A percentile compares a stretch with the other conserved stretches of the same genome.
These are phyloP conservation scores for Cryptoblepharus egeriae DNA, from an alignment of 2,797 vertebrate species.

Conservation along the genomic window DNA sequence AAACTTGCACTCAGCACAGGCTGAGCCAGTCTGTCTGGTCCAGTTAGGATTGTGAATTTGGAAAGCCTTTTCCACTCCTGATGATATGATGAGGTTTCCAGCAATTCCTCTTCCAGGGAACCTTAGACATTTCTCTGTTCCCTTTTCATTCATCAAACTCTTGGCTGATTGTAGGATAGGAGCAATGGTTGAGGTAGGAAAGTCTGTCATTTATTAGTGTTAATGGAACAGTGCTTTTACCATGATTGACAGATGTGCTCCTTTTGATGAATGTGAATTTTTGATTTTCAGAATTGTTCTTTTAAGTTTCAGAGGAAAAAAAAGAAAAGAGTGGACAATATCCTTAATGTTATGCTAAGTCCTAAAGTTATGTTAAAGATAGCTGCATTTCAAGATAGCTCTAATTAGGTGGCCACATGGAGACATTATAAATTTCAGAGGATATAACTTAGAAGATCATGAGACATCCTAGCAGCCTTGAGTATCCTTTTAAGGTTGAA, in stretches of 20 bases:
- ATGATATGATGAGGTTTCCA: neutral
- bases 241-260: neutral
- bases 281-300: neutral
- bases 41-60: neutral
- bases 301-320: neutral
- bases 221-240: neutral
- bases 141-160: too few relatives aligned
- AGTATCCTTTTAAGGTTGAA: too few relatives aligned
- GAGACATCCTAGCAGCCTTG: too few relatives aligned
- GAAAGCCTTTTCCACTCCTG: neutral
- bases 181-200: too few relatives aligned
- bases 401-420: neutral
- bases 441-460: neutral
- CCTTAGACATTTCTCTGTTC: too few relatives aligned
- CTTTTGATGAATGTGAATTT: neutral
- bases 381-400: neutral
- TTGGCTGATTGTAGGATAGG: too few relatives aligned
- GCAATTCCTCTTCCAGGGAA: too few relatives aligned
- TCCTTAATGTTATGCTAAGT: neutral
- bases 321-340: neutral
- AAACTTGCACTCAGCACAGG: too few relatives aligned
- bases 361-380: neutral
- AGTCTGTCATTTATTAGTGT: neutral
- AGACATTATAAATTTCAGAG: neutral
- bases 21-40: too few relatives aligned